Evolutionary conservation across 1,140 invertebrate genomes (phyloP), one percentile per base, ranked within the genome.

Genomic region (Rhyzopertha dominica): DNA sequence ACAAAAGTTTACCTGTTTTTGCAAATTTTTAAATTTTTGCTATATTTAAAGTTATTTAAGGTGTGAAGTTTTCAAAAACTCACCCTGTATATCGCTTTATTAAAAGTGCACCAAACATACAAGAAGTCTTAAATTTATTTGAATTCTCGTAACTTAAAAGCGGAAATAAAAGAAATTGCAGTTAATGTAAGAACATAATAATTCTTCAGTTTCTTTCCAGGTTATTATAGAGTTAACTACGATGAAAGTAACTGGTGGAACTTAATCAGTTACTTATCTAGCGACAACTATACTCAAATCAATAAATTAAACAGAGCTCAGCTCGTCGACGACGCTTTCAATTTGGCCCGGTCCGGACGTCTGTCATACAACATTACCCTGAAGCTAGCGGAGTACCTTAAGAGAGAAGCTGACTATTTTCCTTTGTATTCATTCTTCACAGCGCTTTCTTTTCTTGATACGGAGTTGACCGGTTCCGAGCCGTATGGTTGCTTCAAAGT

Each of bases 341-440:
- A 70, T 51, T 45, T 74, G 18, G 70, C 69, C n/a, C 62, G 69
- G 41, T 65, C 67, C 17, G 61, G 61, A 5, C 51, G 69, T 10
- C 36, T 71, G 5, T 48, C 57, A 8, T 74, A 77, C 13, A 43
- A 54, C 1, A 63, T 70, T 17, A 74, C 78, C 0, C 63, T 86
- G 7, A 66, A 78, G 2, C 65, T 82, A 3, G 66, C 77, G 0
- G 65, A 71, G 1, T 84, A 82, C 58, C 54, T 86, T 25, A 62
- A 66, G 25, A 62, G 72, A 4, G 83, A 86, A 60, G 73, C 65
- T 4, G 73, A 82, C 32, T 80, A 79, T 43, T 69, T 79, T 28
- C 79, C 82, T 2, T 86, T 82, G 83, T 66, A 68, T 16, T 65
- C 79, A 1, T 80, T 79, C 8, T 69, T 79, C 10, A 68, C 62